Percentiles rank a stretch among this genome's conserved stretches.
phyloP scores from a whole-genome alignment of 2,113 vertebrate species.

The Melierax canorus region DNA sequence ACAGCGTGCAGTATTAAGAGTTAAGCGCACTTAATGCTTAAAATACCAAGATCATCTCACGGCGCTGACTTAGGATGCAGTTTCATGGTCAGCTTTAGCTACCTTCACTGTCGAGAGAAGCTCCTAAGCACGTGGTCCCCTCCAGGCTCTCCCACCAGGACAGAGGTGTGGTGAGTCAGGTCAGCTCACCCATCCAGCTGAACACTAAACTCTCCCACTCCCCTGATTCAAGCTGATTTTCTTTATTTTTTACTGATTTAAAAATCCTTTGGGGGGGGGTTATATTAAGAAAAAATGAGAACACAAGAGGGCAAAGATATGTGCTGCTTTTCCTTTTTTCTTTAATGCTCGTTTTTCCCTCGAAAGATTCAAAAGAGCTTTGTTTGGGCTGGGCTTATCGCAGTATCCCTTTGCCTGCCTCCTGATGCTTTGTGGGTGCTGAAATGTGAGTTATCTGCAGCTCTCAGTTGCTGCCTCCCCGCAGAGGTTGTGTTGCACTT shows the following conservation, averaged over 20 bases:
- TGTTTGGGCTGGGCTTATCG: neutral
- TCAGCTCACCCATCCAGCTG: neutral
- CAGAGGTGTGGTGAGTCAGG: neutral
- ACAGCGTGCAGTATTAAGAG: neutral
- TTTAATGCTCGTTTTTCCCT: neutral
- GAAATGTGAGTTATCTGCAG: neutral
- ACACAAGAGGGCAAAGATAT: neutral
- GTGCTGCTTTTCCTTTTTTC: neutral
- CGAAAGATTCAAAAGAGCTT: neutral
- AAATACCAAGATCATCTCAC: neutral
- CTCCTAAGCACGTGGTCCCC: accelerated
- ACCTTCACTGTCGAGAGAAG: neutral
- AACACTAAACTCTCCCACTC: accelerated
- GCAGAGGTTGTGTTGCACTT: neutral
- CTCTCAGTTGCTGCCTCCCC: neutral
- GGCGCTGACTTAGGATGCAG: accelerated
- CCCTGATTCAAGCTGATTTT: neutral
- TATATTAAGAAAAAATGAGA: neutral
- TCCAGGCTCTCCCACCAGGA: neutral
- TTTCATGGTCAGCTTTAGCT: neutral
- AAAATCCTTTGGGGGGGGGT: neutral
- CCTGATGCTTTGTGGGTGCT: neutral
- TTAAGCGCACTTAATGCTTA: neutral
- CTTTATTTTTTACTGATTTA: neutral
- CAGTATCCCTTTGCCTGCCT: neutral